These are phyloP conservation scores for Leptinotarsa juncta DNA, from an alignment of 2,888 invertebrate species.

Conservation along the genomic window DNA sequence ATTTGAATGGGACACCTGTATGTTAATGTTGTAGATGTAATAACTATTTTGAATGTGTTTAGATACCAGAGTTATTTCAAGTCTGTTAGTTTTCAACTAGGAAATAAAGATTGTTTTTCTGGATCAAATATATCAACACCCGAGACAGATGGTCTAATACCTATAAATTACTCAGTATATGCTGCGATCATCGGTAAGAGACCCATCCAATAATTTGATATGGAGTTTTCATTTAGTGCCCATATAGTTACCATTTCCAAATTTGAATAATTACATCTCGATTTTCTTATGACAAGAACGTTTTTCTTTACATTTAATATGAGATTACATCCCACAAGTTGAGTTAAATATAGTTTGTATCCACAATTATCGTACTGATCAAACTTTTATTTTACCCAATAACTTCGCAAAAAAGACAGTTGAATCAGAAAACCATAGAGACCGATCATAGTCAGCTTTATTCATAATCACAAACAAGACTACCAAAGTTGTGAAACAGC, in stretches of 20 bases:
- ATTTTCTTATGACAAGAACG: too few relatives aligned
- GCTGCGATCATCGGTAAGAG: not conserved
- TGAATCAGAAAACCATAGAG: too few relatives aligned
- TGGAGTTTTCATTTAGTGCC: not conserved
- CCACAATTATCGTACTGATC: too few relatives aligned
- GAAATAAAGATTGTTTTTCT: conserved; percentile 16
- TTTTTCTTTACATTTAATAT: too few relatives aligned
- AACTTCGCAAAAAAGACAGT: too few relatives aligned
- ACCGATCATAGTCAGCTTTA: too few relatives aligned
- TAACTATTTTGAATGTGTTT: conserved; percentile 18
- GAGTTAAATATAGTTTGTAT: too few relatives aligned
- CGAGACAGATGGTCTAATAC: conserved; percentile 4
- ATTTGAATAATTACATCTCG: not conserved
- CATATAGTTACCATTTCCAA: not conserved
- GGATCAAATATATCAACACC: conserved; percentile 19
- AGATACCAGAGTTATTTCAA: conserved; percentile 14
- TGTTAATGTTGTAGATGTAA: conserved; percentile 18
- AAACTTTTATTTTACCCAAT: too few relatives aligned
- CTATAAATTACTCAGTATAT: conserved; percentile 11
- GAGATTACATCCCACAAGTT: too few relatives aligned
- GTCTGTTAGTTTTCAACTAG: conserved; percentile 8
- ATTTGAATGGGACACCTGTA: conserved; percentile 21
- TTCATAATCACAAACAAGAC: too few relatives aligned
- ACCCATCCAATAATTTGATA: not conserved
- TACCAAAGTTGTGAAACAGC: too few relatives aligned